Evolutionary conservation across 2,888 invertebrate genomes (phyloP).

Genomic region (Drosophila nigricruria): DNA sequence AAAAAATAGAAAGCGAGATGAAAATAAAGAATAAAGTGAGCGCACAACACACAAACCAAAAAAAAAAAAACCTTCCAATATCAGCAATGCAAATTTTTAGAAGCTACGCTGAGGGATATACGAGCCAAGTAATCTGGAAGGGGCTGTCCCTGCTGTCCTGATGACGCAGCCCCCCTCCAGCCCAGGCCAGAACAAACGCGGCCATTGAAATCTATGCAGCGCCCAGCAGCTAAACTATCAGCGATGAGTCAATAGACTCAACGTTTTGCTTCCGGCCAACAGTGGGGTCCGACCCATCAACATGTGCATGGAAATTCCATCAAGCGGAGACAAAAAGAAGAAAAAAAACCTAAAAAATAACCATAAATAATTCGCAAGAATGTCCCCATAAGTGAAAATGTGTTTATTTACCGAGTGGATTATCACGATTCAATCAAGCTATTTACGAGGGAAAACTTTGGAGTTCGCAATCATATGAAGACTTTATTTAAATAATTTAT

Average conservation of each 20-base stretch:
- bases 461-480: not conserved
- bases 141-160: constrained; percentile 47
- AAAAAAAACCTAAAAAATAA: constrained; percentile 5
- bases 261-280: constrained; percentile 50
- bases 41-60: constrained; percentile 51
- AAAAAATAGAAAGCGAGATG: constrained; percentile 23
- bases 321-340: not conserved
- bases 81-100: constrained; percentile 78
- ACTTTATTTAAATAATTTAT: constrained; percentile 7
- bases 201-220: constrained; percentile 75
- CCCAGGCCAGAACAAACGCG: constrained; percentile 54
- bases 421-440: constrained; percentile 12
- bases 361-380: constrained; percentile 30
- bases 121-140: constrained; percentile 17
- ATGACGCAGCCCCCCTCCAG: constrained; percentile 73
- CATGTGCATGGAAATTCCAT: constrained; percentile 37
- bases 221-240: constrained; percentile 64
- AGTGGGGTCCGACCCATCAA: constrained; percentile 55
- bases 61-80: constrained; percentile 66
- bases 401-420: constrained; percentile 26
- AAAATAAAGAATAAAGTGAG: constrained; percentile 50
- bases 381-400: constrained; percentile 17
- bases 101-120: constrained; percentile 39
- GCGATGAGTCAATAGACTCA: constrained; percentile 77
- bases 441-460: constrained; percentile 1